These are phyloP conservation scores for Thymelicus lineola DNA, from an alignment of 2,888 invertebrate species.

Conservation along the genomic window DNA sequence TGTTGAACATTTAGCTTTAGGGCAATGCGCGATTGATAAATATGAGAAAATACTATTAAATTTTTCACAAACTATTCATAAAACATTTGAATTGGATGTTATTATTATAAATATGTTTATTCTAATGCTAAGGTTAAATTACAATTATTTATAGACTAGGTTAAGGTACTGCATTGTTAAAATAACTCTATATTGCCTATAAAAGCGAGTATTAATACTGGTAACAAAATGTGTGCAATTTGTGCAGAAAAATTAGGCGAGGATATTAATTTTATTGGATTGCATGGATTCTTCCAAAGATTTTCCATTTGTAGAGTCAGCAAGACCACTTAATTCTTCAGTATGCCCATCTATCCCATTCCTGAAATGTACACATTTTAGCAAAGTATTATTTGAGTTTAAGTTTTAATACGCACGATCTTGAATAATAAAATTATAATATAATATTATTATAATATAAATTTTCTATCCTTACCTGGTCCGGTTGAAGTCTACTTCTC, in stretches of 20 bases:
- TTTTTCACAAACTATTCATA: too few relatives aligned
- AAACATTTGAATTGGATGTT: too few relatives aligned
- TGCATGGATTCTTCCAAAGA: constrained; percentile 63
- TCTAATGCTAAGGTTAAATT: too few relatives aligned
- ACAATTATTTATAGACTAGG: too few relatives aligned
- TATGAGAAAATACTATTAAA: too few relatives aligned
- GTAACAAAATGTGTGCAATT: constrained; percentile 14
- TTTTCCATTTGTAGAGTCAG: constrained; percentile 62
- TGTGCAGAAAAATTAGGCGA: constrained; percentile 50
- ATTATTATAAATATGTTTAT: too few relatives aligned
- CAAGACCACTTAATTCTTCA: constrained; percentile 58
- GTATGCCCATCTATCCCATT: constrained; percentile 58
- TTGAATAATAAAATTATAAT: constrained; percentile 18
- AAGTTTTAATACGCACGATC: too few relatives aligned
- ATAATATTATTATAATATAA: too few relatives aligned
- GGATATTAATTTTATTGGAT: constrained; percentile 62
- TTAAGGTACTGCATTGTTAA: not conserved
- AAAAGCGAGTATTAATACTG: constrained; percentile 23
- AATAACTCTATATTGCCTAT: not conserved
- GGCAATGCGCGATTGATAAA: too few relatives aligned
- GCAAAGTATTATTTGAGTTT: not conserved
- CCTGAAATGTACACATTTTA: constrained; percentile 52
- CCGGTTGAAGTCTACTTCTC: constrained; percentile 66
- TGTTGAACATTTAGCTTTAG: too few relatives aligned
- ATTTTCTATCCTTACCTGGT: constrained; percentile 54